Evolutionary conservation across 2,888 invertebrate genomes (phyloP), one percentile per base, ranked within the genome.

Genomic region (Agelastica alni): DNA sequence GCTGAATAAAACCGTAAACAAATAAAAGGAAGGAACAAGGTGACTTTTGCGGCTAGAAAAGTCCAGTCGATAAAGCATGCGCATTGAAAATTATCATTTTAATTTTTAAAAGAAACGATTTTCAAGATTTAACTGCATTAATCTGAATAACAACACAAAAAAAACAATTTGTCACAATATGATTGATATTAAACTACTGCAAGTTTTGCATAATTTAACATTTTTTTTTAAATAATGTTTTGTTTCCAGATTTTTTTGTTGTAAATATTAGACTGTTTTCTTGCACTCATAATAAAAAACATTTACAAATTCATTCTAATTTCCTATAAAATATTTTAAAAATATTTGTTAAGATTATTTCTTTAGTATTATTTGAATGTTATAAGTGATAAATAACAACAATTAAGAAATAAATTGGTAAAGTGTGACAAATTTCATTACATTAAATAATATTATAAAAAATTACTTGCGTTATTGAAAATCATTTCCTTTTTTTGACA

Each of bases 401-500:
- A n/a, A n/a, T n/a, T n/a, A n/a, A n/a, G n/a, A n/a, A n/a, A n/a
- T n/a, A n/a, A n/a, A n/a, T n/a, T n/a, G n/a, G n/a, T n/a, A n/a
- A n/a, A n/a, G n/a, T n/a, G n/a, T n/a, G n/a, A n/a, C n/a, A n/a
- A n/a, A n/a, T n/a, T n/a, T n/a, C n/a, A n/a, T 10, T 17, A 17
- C 17, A 5, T 17, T 37, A 37, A 16, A 4, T 7, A 37, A 37
- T 10, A 37, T 37, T 37, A 16, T 6, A 34, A 4, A 1, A 3
- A 1, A 3, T 7, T 9, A n/a, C 16, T 17, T 37, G 16, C 5
- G 16, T 16, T 17, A 42, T 22, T 45, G 45, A 45, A 45, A 45
- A 45, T 45, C 45, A 45, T 34, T 45, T 34, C 32, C 22, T 12
- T 32, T 7, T 17, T 5, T 31, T 44, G 18, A 32, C 10, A 44